These are phyloP conservation scores for Cosmia pyralina DNA, from an alignment of 2,888 invertebrate genomes.

Conservation along the genomic window DNA sequence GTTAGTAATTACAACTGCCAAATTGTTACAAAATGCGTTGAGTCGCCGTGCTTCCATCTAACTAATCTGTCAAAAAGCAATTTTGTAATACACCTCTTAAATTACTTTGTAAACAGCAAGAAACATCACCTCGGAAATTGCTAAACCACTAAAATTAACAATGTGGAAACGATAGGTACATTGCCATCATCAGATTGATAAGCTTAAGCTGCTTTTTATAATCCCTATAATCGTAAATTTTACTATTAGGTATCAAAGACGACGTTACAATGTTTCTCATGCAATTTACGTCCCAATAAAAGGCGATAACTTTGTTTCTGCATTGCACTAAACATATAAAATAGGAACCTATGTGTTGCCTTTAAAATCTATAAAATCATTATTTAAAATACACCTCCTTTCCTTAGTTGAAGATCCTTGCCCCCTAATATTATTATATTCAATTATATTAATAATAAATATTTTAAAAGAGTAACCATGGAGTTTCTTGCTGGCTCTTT, in stretches of 20 bases:
- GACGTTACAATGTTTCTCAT: not conserved
- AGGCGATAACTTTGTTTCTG: not conserved
- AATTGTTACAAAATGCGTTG: too few relatives aligned
- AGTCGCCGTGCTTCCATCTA: too few relatives aligned
- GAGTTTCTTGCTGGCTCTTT: too few relatives aligned
- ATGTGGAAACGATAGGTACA: not conserved
- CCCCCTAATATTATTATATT: too few relatives aligned
- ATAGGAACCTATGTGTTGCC: not conserved
- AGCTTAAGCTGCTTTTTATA: not conserved
- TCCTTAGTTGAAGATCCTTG: too few relatives aligned
- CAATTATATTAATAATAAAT: too few relatives aligned
- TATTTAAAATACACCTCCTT: too few relatives aligned
- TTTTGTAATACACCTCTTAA: too few relatives aligned
- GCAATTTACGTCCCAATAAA: not conserved
- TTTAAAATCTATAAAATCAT: not conserved
- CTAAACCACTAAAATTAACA: not conserved
- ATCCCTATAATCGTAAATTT: not conserved
- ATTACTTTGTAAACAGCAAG: too few relatives aligned
- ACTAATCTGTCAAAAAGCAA: too few relatives aligned
- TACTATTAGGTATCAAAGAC: not conserved
- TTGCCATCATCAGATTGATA: not conserved
- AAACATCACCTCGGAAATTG: not conserved
- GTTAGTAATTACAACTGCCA: too few relatives aligned
- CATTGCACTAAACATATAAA: not conserved
- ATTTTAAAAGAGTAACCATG: too few relatives aligned